Evolutionary conservation across 2,113 vertebrate genomes (phyloP), one percentile per base, ranked within the genome.

Genomic region (Engraulis encrasicolus): DNA sequence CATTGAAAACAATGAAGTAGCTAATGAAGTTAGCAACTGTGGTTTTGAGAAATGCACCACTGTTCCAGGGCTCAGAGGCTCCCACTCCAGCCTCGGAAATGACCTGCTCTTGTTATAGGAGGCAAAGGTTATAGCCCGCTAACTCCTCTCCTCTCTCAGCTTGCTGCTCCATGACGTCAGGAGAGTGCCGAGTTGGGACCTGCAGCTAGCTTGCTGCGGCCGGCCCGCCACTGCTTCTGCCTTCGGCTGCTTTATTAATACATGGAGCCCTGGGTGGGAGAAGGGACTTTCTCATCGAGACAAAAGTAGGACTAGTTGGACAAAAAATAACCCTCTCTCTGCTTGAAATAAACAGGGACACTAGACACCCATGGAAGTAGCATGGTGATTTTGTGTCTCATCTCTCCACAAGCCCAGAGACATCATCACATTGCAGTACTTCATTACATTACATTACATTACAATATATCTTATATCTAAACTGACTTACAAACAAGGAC

Each of bases 201-300:
- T 15, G 66, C 66, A 31, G n/a, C n/a, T n/a, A n/a, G n/a, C n/a
- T n/a, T n/a, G n/a, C n/a, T n/a, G n/a, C n/a, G n/a, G n/a, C n/a
- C n/a, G n/a, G n/a, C n/a, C n/a, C n/a, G n/a, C n/a, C n/a, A n/a
- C n/a, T n/a, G n/a, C n/a, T n/a, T n/a, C n/a, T n/a, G n/a, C n/a
- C n/a, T n/a, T n/a, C n/a, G n/a, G 66, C 66, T 36, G 66, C 66
- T 36, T 74, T 34, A 74, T 74, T 36, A 74, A 74, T 74, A 74
- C 12, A 74, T 31, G 66, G 34, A 31, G 66, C n/a, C 14, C 66
- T 74, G 66, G 66, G 34, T 74, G 66, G 31, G 66, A 5, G 12
- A 11, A 6, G 66, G 66, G 66, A 74, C 66, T 74, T 74, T 74
- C 66, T 74, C 66, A 74, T 12, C 27, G 14, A 74, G 66, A 11